Evolutionary conservation across 2,113 vertebrate species (phyloP), one percentile per base, ranked within the genome.

Genomic region (Eulacestoma nigropectus): DNA sequence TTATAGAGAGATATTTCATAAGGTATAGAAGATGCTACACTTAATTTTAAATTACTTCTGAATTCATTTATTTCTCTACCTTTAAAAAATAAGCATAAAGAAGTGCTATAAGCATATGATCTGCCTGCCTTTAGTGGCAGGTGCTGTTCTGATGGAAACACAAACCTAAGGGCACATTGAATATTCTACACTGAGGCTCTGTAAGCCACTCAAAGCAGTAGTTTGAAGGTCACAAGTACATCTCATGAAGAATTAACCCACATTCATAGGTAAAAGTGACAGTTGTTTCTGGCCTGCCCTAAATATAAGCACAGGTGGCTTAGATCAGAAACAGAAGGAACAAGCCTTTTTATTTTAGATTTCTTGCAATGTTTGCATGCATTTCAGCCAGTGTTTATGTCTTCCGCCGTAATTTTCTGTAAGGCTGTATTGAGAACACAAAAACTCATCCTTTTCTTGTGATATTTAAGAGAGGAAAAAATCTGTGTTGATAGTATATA

Each of bases 171-270:
- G 75, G 52, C 33, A 92, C 50, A 59, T 30, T 73, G 56, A 90
- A 47, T 91, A 95, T 94, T 94, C 70, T 69, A 52, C 55, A 83
- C 21, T 35, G 35, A 68, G 20, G 55, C 10, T 50, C 26, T 81
- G 17, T 79, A 82, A 82, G 46, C 18, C 59, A 79, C 46, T 89
- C 47, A 87, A 29, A 94, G 29, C 13, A 91, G 47, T 49, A 44
- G 37, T 88, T 81, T 65, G 85, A 93, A 95, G 79, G 89, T 95
- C 92, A 93, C 26, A 88, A 88, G 64, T 35, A 78, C 37, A 52
- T 8, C 0, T 1, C 63, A 87, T 57, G 75, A 90, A 65, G 64
- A 95, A 92, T 69, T 94, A 91, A 80, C 72, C 37, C 91, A 67
- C 44, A 67, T 76, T 79, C 73, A 52, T 14, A 94, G 49, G n/a